Conservation (phyloP, 2,888 invertebrate genomes). For the Aproaerema taeniolella region DNA sequence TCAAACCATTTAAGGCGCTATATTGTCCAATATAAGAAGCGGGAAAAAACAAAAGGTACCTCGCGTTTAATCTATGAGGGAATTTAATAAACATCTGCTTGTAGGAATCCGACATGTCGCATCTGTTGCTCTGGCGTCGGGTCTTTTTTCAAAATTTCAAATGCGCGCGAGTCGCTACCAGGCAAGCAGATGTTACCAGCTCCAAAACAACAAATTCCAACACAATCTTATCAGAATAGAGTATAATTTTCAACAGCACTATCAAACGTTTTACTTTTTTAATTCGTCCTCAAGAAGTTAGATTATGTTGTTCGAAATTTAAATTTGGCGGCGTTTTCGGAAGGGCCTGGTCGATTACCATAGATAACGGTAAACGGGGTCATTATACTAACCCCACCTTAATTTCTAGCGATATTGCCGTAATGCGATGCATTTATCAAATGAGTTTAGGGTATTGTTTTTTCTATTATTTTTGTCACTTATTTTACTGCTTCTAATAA, state of each 20-base stretch:
- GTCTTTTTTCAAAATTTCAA: conserved; percentile 67
- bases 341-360: conserved; percentile 51
- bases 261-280: conserved; percentile 27
- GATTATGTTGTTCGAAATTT: conserved; percentile 72
- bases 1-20: conserved; percentile 61
- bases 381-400: conserved; percentile 61
- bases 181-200: conserved; percentile 57
- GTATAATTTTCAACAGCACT: conserved; percentile 20
- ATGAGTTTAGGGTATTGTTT: conserved; percentile 40
- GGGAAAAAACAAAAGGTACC: conserved; percentile 64
- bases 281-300: conserved; percentile 39
- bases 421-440: conserved; percentile 62
- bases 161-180: conserved; percentile 61
- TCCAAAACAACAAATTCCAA: conserved; percentile 25
- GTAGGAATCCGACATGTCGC: conserved; percentile 71
- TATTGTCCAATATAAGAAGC: conserved; percentile 52
- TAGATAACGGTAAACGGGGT: conserved; percentile 65
- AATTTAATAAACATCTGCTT: conserved; percentile 73
- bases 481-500: conserved; percentile 58
- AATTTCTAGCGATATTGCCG: conserved; percentile 47
- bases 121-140: conserved; percentile 62
- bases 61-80: conserved; percentile 68
- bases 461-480: conserved; percentile 37
- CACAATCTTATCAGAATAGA: conserved; percentile 24
- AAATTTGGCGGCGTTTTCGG: conserved; percentile 59